Evolutionary conservation across 2,888 invertebrate species (phyloP).

Genomic region (Tenthredo amoena): DNA sequence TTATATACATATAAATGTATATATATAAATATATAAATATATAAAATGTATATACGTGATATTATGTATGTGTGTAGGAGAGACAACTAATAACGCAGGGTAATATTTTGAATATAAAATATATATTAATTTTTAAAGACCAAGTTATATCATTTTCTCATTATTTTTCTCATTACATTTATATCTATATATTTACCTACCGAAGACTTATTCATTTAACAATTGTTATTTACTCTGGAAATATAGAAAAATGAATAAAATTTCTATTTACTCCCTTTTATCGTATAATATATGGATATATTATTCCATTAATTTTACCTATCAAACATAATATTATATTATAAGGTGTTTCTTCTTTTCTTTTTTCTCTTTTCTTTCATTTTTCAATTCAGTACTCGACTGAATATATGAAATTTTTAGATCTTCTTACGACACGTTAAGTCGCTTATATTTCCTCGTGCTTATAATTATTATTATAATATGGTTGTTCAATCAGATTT

Average conservation of each 20-base stretch:
- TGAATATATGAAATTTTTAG: neutral
- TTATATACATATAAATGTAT: neutral
- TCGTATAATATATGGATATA: neutral
- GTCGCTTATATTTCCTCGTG: neutral
- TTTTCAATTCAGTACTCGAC: neutral
- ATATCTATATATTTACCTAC: neutral
- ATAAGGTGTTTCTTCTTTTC: neutral
- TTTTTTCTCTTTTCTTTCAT: neutral
- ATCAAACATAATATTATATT: neutral
- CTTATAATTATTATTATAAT: neutral
- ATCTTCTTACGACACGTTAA: neutral
- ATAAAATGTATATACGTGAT: neutral
- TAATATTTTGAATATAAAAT: slow-evolving; percentile 30
- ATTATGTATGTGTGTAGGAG: neutral
- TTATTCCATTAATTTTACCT: neutral
- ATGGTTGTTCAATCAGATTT: neutral
- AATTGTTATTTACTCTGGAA: slow-evolving; percentile 26
- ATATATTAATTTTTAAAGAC: slow-evolving; percentile 14
- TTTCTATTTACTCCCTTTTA: neutral
- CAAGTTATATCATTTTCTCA: neutral
- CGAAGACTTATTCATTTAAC: slow-evolving; percentile 24
- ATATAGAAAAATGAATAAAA: slow-evolving; percentile 27
- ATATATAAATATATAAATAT: neutral
- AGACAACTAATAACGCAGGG: slow-evolving; percentile 15
- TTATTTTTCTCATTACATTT: neutral